These are phyloP conservation scores for Molossus molossus DNA, from an alignment of 2,797 vertebrate species.

Conservation along the genomic window DNA sequence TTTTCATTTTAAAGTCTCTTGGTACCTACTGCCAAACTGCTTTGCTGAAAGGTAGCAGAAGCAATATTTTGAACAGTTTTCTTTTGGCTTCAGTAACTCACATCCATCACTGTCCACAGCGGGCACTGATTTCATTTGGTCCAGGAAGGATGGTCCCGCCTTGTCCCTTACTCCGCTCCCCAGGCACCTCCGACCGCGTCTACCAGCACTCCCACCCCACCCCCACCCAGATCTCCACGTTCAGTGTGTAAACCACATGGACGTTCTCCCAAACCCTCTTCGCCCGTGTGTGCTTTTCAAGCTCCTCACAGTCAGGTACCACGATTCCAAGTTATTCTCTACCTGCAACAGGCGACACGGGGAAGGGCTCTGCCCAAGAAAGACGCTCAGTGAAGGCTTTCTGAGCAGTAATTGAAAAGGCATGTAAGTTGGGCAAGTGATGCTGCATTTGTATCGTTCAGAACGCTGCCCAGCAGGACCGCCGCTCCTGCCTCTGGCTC, in stretches of 20 bases:
- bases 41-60: neutral
- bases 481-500: neutral
- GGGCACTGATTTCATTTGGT: neutral
- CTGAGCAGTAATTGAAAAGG: neutral
- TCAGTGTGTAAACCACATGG: neutral
- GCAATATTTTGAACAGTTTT: neutral
- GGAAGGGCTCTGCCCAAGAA: neutral
- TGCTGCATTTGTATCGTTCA: neutral
- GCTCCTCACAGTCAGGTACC: neutral
- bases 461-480: neutral
- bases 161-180: neutral
- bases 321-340: neutral
- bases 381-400: neutral
- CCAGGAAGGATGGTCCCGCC: neutral
- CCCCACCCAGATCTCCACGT: neutral
- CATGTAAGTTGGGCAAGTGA: neutral
- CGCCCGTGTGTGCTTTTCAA: neutral
- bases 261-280: neutral
- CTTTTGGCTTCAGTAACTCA: neutral
- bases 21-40: neutral
- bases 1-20: neutral
- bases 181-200: accelerated
- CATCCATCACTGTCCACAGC: neutral
- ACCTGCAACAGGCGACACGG: neutral
- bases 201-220: too few relatives aligned